Percentiles rank a stretch among this genome's conserved stretches.
phyloP scores from a whole-genome alignment of 2,113 vertebrate genomes.

The Dipodomys ordii region DNA sequence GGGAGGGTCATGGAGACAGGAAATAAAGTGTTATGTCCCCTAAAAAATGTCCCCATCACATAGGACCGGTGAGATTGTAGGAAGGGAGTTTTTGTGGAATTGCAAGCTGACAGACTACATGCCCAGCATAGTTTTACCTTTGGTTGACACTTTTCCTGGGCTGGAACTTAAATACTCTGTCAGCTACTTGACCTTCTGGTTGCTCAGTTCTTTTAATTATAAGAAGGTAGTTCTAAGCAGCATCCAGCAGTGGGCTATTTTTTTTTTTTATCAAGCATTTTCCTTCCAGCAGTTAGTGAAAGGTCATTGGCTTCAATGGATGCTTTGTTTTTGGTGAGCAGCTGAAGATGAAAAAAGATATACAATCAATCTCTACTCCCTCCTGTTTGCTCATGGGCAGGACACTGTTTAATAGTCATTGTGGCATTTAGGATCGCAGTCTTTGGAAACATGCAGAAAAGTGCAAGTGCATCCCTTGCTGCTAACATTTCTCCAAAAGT shows the following conservation, averaged over 20 bases:
- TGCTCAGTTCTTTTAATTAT: constrained; percentile 64
- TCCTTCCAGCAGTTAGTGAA: constrained; percentile 80
- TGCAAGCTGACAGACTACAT: not conserved
- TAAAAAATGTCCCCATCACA: not conserved
- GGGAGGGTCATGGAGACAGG: not conserved
- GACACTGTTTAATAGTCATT: constrained; percentile 75
- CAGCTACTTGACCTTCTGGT: constrained; percentile 9
- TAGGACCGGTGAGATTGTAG: not conserved
- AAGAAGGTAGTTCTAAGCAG: constrained; percentile 56
- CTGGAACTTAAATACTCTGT: constrained; percentile 48
- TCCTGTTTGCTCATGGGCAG: constrained; percentile 68
- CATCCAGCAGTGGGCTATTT: constrained; percentile 73
- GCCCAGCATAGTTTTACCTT: not conserved
- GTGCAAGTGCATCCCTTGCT: constrained; percentile 66
- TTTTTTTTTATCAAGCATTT: constrained; percentile 76
- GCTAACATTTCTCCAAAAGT: constrained; percentile 73
- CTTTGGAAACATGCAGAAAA: constrained; percentile 56
- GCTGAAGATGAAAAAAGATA: constrained; percentile 65
- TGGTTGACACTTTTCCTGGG: not conserved
- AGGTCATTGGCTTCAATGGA: constrained; percentile 80
- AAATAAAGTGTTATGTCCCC: not conserved
- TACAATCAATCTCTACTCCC: constrained; percentile 52
- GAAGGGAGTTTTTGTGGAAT: not conserved
- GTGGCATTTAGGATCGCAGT: constrained; percentile 76
- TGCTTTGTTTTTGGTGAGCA: constrained; percentile 76